phyloP scores from a whole-genome alignment of 2,113 vertebrate genomes.

The Mus pahari region DNA sequence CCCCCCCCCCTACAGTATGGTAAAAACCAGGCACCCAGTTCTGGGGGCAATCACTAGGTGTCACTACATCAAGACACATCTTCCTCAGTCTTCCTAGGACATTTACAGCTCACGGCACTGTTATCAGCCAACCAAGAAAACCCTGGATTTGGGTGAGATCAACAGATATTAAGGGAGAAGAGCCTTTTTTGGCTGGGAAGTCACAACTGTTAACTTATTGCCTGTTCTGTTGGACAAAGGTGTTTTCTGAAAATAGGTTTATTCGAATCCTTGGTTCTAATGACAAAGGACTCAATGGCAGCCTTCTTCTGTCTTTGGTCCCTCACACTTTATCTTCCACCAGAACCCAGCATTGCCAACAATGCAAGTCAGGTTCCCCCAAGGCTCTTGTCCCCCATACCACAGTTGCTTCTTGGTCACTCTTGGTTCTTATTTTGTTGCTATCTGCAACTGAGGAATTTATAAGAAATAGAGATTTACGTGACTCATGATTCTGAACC shows the following conservation, averaged over 20 bases:
- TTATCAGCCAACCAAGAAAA: background rate
- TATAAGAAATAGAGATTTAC: background rate
- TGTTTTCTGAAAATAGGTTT: background rate
- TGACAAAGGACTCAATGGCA: background rate
- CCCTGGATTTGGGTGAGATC: background rate
- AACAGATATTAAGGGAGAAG: background rate
- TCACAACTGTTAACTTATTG: background rate
- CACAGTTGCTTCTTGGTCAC: background rate
- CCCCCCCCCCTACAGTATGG: background rate
- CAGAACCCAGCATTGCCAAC: rapidly evolving
- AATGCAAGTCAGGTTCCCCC: rapidly evolving
- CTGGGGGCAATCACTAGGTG: background rate
- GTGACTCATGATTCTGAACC: background rate
- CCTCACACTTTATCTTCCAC: background rate
- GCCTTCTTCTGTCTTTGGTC: rapidly evolving
- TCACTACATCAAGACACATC: background rate
- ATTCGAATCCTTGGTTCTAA: background rate
- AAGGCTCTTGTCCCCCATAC: no score
- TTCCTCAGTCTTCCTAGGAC: background rate
- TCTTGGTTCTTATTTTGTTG: background rate
- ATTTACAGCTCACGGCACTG: background rate
- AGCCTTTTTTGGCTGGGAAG: background rate
- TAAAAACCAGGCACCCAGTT: background rate
- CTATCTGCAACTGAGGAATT: background rate
- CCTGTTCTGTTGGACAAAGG: background rate